Percentiles rank a stretch among this genome's conserved stretches.
These are phyloP conservation scores for Itoplectis maculator DNA, from an alignment of 2,888 invertebrate species.

Conservation along the genomic window DNA sequence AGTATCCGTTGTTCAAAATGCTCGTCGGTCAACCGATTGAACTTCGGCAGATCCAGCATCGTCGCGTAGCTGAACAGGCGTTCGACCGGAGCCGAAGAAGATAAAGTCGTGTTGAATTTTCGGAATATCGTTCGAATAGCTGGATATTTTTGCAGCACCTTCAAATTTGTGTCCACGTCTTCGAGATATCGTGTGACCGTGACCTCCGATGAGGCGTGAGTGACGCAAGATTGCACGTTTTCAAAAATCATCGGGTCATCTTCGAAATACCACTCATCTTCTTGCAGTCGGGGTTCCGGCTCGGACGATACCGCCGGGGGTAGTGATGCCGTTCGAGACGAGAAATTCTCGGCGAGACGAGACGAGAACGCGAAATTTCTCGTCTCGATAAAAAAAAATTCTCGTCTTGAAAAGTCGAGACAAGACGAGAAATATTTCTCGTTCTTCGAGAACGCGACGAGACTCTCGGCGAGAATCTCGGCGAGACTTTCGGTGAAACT, in stretches of 20 bases:
- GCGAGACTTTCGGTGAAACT: no score
- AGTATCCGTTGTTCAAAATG: conserved; percentile 42
- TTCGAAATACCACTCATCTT: neutral
- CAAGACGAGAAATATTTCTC: no score
- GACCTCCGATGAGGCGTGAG: no score
- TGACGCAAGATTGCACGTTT: neutral
- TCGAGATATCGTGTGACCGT: neutral
- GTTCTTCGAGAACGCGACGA: no score
- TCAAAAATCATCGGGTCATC: neutral
- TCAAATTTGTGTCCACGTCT: conserved; percentile 11
- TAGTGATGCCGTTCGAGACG: no score
- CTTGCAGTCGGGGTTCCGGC: neutral
- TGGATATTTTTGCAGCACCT: conserved; percentile 23
- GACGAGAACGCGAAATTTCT: no score
- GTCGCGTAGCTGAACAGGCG: conserved; percentile 36
- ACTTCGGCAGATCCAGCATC: conserved; percentile 23
- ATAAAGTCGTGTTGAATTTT: conserved; percentile 40
- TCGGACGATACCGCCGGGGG: neutral
- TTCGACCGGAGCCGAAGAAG: conserved; percentile 53
- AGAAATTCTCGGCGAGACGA: no score
- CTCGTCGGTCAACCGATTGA: conserved; percentile 31
- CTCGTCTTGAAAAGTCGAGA: no score
- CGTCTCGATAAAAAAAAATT: no score
- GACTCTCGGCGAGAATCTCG: no score
- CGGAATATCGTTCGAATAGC: conserved; percentile 13